These are phyloP conservation scores for Helicolenus hilgendorfi DNA, from an alignment of 2,797 vertebrate species.

Conservation along the genomic window DNA sequence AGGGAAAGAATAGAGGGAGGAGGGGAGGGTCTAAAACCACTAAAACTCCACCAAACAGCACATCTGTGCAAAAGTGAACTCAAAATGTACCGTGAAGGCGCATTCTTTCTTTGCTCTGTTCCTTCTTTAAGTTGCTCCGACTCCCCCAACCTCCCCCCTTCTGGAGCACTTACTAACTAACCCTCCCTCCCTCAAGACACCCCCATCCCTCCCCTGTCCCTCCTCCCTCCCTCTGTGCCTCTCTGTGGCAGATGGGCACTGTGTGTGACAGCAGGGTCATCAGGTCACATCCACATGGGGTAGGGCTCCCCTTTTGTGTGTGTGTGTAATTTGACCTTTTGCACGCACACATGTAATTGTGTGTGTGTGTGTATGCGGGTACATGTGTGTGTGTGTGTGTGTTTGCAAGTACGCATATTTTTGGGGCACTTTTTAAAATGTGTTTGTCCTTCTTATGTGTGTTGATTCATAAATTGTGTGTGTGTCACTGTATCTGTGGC, in stretches of 20 bases:
- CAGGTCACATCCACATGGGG: constrained; percentile 90
- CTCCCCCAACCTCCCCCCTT: background rate
- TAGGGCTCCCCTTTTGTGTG: constrained; percentile 60
- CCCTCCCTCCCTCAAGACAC: constrained; percentile 1
- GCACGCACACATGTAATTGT: constrained; percentile 5
- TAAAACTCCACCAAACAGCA: constrained; percentile 58
- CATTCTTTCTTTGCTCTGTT: constrained; percentile 65
- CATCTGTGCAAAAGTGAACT: constrained; percentile 78
- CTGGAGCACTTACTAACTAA: background rate
- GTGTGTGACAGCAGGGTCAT: constrained; percentile 90
- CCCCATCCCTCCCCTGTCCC: constrained; percentile 16
- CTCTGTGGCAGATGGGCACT: constrained; percentile 91
- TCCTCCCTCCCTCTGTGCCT: constrained; percentile 73
- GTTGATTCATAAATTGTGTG: background rate
- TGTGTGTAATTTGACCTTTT: constrained; percentile 40
- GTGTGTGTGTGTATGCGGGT: background rate
- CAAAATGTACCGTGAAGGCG: constrained; percentile 81
- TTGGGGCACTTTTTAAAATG: background rate
- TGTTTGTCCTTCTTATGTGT: background rate
- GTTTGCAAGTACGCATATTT: background rate
- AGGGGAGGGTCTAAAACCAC: constrained; percentile 10
- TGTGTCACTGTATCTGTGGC: background rate
- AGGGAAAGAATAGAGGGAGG: background rate
- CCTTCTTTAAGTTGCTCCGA: constrained; percentile 18
- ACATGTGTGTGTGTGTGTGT: background rate